A percentile compares a stretch with the other conserved stretches of the same genome.
Conservation (phyloP, 1,140 invertebrate species). For the Lithobius niger region DNA sequence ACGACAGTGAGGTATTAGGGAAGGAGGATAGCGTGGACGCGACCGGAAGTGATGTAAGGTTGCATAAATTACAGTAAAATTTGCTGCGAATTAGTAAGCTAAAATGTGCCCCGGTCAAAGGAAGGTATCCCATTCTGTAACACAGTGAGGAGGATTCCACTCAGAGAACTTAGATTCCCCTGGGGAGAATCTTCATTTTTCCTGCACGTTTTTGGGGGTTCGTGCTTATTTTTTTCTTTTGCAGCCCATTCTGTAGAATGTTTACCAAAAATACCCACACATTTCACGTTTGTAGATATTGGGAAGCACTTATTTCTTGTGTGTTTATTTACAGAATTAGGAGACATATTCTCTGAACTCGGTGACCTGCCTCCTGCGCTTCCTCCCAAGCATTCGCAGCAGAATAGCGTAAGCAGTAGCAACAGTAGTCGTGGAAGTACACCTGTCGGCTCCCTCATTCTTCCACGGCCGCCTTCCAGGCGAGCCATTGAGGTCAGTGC, state of each 20-base stretch:
- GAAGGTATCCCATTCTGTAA: no score
- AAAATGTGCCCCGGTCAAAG: no score
- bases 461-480: constrained; percentile 70
- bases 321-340: constrained; percentile 43
- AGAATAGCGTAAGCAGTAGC: constrained; percentile 5
- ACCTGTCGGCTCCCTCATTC: constrained; percentile 53
- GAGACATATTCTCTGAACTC: constrained; percentile 69
- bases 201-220: no score
- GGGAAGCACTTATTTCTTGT: neutral
- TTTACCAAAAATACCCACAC: neutral
- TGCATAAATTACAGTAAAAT: no score
- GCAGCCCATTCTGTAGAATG: neutral
- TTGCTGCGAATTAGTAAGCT: no score
- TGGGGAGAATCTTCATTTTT: no score
- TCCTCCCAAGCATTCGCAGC: constrained; percentile 39
- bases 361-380: constrained; percentile 51
- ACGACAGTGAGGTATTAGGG: no score
- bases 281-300: neutral
- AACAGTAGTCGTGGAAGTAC: constrained; percentile 30
- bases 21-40: no score
- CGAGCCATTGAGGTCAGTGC: constrained; percentile 23
- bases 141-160: no score
- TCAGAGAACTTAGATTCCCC: no score
- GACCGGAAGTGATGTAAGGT: no score
- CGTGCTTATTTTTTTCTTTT: no score